phyloP scores from a whole-genome alignment of 2,888 invertebrate species.

The Priocnemis perturbator region DNA sequence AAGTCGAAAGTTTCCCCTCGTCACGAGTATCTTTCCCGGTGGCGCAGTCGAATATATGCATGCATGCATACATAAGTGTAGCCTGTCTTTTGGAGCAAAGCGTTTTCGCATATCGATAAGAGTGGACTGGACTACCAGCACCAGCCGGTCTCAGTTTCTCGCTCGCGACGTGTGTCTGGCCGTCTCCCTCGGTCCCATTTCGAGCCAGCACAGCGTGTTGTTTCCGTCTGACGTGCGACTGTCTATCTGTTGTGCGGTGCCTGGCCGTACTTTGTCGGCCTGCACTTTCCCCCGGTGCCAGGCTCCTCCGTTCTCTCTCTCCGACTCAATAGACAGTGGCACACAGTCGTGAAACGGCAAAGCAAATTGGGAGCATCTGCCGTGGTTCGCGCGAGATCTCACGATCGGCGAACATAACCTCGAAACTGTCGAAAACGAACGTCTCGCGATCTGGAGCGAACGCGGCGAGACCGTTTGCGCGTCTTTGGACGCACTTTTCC shows the following conservation, averaged over 20 bases:
- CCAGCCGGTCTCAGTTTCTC: not conserved
- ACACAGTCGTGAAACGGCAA: constrained; percentile 11
- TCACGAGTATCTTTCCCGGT: constrained; percentile 1
- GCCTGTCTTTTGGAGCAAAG: not conserved
- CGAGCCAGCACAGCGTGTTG: constrained; percentile 7
- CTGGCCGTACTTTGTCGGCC: constrained; percentile 36
- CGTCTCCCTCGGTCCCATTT: not conserved
- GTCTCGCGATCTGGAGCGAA: not conserved
- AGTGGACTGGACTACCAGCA: not conserved
- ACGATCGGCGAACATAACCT: constrained; percentile 21
- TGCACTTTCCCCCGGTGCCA: constrained; percentile 28
- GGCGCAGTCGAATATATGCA: not conserved
- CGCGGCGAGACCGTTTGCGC: too few relatives aligned
- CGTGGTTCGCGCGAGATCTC: constrained; percentile 15
- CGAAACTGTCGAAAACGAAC: constrained; percentile 5
- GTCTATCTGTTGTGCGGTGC: constrained; percentile 10
- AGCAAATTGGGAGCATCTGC: constrained; percentile 42
- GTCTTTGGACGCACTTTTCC: too few relatives aligned
- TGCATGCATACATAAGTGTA: too few relatives aligned
- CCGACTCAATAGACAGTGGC: constrained; percentile 10
- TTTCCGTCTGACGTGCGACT: constrained; percentile 6
- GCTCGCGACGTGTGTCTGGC: not conserved
- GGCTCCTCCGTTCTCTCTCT: constrained; percentile 14
- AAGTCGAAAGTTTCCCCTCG: constrained; percentile 1
- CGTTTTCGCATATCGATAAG: not conserved